Evolutionary conservation across 2,888 invertebrate genomes (phyloP), one percentile per base, ranked within the genome.

Genomic region (Buathra laborator): DNA sequence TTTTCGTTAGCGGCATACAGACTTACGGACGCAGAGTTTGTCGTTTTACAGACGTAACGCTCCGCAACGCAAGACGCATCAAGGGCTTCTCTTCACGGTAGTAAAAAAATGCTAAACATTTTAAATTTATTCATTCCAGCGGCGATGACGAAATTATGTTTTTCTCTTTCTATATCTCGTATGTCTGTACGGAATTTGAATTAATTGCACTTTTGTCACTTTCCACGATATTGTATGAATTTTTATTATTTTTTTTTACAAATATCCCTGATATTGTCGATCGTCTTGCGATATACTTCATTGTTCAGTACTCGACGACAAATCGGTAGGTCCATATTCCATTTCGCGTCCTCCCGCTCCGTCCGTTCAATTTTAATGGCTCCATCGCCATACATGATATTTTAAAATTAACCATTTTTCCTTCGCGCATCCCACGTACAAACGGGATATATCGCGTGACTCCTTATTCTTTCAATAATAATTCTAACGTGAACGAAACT

Each of bases 321-420:
- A 80, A 56, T 66, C 56, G 56, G 43, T 51, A 37, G 9, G 19
- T 16, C 29, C 46, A 67, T 75, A 32, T 85, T 77, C 62, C 84
- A 86, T 86, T 62, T 78, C 56, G 81, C 80, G 66, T 84, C 46
- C 76, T 83, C 68, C 78, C 84, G 81, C 80, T 62, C 32, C 53
- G 66, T 78, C 86, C 85, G 86, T 88, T 87, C 87, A 86, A 86
- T 86, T 88, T 84, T 85, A 87, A 87, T 84, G 86, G 82, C 86
- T 84, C 88, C 86, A 88, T 87, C 81, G 86, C 86, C 86, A 81
- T 85, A 82, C 79, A 84, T 83, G 84, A 83, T 81, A 84, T 82
- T 81, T 75, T 24, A 83, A 80, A 86, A 79, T 51, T 62, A 67
- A 74, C 43, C 78, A 76, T 79, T 70, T 78, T 78, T 71, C 71